Evolutionary conservation across 2,888 invertebrate species (phyloP).

Genomic region (Drosophila prostipennis): DNA sequence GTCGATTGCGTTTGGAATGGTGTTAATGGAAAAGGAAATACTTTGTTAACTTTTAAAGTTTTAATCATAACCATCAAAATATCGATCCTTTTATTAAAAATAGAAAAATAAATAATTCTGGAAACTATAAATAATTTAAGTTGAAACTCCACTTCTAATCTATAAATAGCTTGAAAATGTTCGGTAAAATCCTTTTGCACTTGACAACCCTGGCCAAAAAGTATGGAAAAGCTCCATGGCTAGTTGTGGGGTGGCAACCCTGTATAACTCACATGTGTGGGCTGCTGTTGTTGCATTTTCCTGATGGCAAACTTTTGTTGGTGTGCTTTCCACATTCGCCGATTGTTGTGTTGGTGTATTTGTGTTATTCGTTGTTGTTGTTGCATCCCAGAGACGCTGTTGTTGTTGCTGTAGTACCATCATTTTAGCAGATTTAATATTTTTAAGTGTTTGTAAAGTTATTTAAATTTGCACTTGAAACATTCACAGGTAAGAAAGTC

Average conservation of each 20-base stretch:
- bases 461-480: slow-evolving; percentile 18
- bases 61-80: too few relatives aligned
- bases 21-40: too few relatives aligned
- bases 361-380: slow-evolving; percentile 25
- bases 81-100: too few relatives aligned
- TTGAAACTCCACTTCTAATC: too few relatives aligned
- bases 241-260: slow-evolving; percentile 6
- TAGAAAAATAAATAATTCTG: too few relatives aligned
- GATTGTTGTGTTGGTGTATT: slow-evolving; percentile 29
- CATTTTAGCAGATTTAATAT: slow-evolving; percentile 50
- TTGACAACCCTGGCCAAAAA: slow-evolving; percentile 1
- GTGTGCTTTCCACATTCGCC: slow-evolving; percentile 23
- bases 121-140: too few relatives aligned
- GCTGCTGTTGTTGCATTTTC: slow-evolving; percentile 33
- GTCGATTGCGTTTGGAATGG: background rate
- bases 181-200: background rate
- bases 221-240: background rate
- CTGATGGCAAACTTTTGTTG: slow-evolving; percentile 17
- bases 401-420: slow-evolving; percentile 80
- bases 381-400: slow-evolving; percentile 74
- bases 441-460: background rate
- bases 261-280: slow-evolving; percentile 52
- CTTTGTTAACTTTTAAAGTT: too few relatives aligned
- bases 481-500: slow-evolving; percentile 4
- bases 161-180: too few relatives aligned